A percentile compares a stretch with the other conserved stretches of the same genome.
Conservation (phyloP, 2,113 vertebrate genomes). For the Poecilia latipinna region DNA sequence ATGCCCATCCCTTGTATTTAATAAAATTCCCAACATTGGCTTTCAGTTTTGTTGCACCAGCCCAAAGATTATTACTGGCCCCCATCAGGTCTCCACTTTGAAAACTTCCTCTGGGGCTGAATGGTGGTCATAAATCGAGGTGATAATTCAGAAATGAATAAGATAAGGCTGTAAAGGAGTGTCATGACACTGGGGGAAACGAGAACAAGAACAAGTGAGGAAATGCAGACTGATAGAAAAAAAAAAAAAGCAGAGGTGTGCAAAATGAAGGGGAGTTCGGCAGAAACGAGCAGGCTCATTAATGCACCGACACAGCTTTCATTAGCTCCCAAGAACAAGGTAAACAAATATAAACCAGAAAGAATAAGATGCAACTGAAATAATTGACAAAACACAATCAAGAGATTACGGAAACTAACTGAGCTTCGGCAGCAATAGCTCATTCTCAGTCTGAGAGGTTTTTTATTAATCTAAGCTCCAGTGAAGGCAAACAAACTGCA, state of each 20-base stretch:
- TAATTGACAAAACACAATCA: constrained; percentile 40
- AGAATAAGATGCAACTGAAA: constrained; percentile 66
- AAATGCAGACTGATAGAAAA: constrained; percentile 37
- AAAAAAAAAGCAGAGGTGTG: constrained; percentile 52
- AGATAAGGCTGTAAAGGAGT: constrained; percentile 43
- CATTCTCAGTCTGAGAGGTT: constrained; percentile 17
- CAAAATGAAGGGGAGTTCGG: constrained; percentile 69
- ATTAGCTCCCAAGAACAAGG: constrained; percentile 83
- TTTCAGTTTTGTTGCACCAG: background rate
- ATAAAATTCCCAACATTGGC: background rate
- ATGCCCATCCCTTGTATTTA: background rate
- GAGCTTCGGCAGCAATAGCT: constrained; percentile 39
- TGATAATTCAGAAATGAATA: constrained; percentile 13
- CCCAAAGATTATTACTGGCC: background rate
- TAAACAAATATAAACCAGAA: constrained; percentile 58
- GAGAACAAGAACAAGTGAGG: constrained; percentile 40
- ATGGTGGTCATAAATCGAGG: constrained; percentile 1
- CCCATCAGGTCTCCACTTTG: background rate
- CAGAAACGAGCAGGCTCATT: constrained; percentile 86
- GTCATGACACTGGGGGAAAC: constrained; percentile 28
- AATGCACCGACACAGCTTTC: constrained; percentile 88
- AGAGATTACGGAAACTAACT: constrained; percentile 37
- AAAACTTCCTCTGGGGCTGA: background rate
- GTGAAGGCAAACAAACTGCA: constrained; percentile 36
- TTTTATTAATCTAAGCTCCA: constrained; percentile 61